phyloP scores from a whole-genome alignment of 1,140 invertebrate species.

The Halesus radiatus region DNA sequence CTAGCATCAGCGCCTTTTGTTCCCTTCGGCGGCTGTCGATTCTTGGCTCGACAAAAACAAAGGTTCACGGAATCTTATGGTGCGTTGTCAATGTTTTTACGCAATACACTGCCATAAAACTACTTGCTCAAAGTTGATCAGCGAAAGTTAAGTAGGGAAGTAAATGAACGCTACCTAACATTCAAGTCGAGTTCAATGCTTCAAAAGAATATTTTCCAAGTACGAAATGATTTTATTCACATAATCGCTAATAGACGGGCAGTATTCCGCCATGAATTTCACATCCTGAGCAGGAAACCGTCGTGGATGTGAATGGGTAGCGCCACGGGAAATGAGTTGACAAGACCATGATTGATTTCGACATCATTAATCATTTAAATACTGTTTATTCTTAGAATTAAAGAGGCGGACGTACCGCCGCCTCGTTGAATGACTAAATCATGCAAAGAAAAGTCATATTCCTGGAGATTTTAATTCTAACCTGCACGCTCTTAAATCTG shows the following conservation, averaged over 20 bases:
- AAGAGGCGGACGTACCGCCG: background rate
- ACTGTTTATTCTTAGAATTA: slow-evolving; percentile 31
- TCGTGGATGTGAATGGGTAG: slow-evolving; percentile 37
- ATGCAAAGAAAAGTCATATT: too few relatives aligned
- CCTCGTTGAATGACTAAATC: background rate
- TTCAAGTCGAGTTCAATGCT: background rate
- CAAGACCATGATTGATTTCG: slow-evolving; percentile 50
- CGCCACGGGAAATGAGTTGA: slow-evolving; percentile 53
- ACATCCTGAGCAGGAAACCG: slow-evolving; percentile 23
- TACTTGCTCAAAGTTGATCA: background rate
- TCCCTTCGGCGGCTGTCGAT: background rate
- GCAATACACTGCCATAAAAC: too few relatives aligned
- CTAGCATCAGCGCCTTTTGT: background rate
- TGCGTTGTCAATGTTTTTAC: background rate
- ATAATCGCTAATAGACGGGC: slow-evolving; percentile 1
- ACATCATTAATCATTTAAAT: slow-evolving; percentile 52
- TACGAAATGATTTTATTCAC: background rate
- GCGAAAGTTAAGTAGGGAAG: background rate
- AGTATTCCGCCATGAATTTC: background rate
- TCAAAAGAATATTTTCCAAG: background rate
- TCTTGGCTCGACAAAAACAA: background rate
- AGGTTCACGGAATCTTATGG: slow-evolving; percentile 7
- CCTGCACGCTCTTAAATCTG: too few relatives aligned
- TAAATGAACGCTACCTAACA: background rate
- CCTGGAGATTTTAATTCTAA: too few relatives aligned